Conservation (phyloP, 2,888 invertebrate species). For the Heliconius hortense region DNA sequence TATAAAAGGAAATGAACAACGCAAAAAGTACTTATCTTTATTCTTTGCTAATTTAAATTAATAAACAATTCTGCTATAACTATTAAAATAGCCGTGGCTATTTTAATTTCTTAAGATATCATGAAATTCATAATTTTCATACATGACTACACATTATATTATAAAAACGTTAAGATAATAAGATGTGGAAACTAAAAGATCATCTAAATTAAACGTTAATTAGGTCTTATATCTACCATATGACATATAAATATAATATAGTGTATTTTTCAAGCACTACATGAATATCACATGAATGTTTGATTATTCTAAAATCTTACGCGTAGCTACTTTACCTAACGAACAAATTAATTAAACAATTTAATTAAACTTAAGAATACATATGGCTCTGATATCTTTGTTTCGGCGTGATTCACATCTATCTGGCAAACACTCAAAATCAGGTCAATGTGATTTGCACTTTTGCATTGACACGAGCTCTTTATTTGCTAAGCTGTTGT, state of each 20-base stretch:
- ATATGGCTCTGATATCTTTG: slow-evolving; percentile 34
- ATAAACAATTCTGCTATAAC: background rate
- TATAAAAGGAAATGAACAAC: background rate
- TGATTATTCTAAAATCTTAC: background rate
- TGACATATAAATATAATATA: too few relatives aligned
- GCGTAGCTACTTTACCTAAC: background rate
- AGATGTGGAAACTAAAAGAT: background rate
- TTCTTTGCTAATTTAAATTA: background rate
- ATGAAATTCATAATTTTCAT: too few relatives aligned
- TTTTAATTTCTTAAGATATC: background rate
- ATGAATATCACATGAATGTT: background rate
- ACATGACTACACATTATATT: too few relatives aligned
- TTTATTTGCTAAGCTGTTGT: slow-evolving; percentile 16
- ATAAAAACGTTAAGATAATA: too few relatives aligned
- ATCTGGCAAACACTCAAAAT: slow-evolving; percentile 29
- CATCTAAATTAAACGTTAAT: too few relatives aligned
- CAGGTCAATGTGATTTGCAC: slow-evolving; percentile 28
- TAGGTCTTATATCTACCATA: too few relatives aligned
- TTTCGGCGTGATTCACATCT: slow-evolving; percentile 37
- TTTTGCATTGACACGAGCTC: slow-evolving; percentile 14
- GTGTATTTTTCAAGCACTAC: too few relatives aligned
- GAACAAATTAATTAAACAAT: too few relatives aligned
- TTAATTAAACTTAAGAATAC: slow-evolving; percentile 1
- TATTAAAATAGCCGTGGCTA: background rate
- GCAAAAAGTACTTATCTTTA: background rate